phyloP scores from a whole-genome alignment of 2,888 invertebrate species.

The Lysandra bellargus region DNA sequence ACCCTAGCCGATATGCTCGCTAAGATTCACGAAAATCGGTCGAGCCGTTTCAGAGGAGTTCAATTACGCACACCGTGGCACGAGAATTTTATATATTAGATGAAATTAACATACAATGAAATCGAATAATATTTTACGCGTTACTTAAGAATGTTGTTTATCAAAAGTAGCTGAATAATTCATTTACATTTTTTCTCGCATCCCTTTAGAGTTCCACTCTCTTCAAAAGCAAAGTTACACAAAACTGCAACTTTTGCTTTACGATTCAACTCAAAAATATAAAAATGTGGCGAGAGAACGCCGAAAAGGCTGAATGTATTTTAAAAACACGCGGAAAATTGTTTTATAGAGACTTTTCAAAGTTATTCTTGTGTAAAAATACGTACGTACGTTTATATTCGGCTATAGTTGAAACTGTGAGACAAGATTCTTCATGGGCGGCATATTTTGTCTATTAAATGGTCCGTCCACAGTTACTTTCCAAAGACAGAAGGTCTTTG shows the following conservation, averaged over 20 bases:
- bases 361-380: not conserved
- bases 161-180: conserved; percentile 11
- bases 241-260: conserved; percentile 13
- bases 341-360: not conserved
- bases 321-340: not conserved
- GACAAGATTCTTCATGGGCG: no score
- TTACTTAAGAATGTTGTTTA: not conserved
- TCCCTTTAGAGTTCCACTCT: not conserved
- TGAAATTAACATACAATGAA: not conserved
- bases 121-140: not conserved
- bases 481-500: no score
- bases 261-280: not conserved
- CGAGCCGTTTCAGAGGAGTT: no score
- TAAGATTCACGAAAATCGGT: no score
- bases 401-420: no score
- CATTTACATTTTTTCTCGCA: conserved; percentile 6
- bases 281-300: not conserved
- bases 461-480: not conserved
- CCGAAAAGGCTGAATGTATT: not conserved
- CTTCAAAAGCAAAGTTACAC: conserved; percentile 18
- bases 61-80: no score
- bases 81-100: no score
- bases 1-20: no score
- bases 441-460: no score
- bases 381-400: not conserved